Evolutionary conservation across 2,888 invertebrate species (phyloP), one percentile per base, ranked within the genome.

Genomic region (Magallana nippona): DNA sequence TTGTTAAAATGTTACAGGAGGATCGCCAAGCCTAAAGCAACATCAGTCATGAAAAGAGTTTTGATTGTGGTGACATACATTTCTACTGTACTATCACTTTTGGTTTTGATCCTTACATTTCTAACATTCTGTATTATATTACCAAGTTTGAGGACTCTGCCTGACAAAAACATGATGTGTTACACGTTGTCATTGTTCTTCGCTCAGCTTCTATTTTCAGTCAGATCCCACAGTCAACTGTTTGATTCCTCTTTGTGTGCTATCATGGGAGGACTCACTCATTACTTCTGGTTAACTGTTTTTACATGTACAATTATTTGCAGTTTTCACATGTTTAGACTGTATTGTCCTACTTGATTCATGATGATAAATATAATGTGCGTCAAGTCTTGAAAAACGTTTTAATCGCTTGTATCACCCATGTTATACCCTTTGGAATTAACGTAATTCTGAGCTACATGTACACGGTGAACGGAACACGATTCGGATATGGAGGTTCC

Each of bases 261-360:
- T 27, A 5, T 19, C 15, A 15, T 63, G 13, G 63, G 63, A 27
- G 63, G 63, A 5, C 63, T 63, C 1, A 63, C 63, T 2, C 63
- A 63, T 15, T 63, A 63, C 13, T 63, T 63, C 22, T 63, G 63
- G 63, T 13, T 63, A 0, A 15, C 63, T 15, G 63, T 63, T 11
- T 63, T 63, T 13, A 63, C 63, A 2, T 63, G 63, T 27, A 63
- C 63, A 22, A 63, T 32, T 1, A 63, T 63, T 63, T 27, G 13
- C 22, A 22, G 63, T 63, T 63, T 63, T 22, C 63, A 63, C 15
- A 63, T 63, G 63, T 63, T 63, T 22, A 63, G 2, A 63, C 32
- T 63, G 27, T 63, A 32, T 63, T 27, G 19, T 44, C 44, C 44
- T 44, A 5, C 44, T 44, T 44, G 44, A 44, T 44, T 8, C 44